Conservation (phyloP, 2,888 invertebrate genomes). For the Drosophila paucipuncta region DNA sequence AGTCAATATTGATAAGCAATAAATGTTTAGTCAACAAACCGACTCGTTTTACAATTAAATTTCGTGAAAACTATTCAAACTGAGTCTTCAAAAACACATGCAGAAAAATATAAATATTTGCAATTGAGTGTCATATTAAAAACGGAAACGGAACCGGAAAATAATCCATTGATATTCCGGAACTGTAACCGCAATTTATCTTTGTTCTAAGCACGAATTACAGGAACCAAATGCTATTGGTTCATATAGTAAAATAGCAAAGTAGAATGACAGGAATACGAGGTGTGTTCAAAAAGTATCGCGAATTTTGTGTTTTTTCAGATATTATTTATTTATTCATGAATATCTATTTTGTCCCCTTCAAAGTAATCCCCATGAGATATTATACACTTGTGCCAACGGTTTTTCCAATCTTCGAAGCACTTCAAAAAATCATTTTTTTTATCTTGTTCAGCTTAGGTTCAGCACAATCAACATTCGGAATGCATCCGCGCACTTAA, state of each 20-base stretch:
- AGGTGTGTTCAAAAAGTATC: no score
- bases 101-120: background rate
- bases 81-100: rapidly evolving
- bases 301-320: no score
- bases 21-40: background rate
- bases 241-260: background rate
- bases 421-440: no score
- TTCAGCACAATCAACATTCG: no score
- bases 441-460: no score
- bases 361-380: no score
- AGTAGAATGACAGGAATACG: background rate
- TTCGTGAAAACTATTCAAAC: background rate
- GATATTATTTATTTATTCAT: no score
- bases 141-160: background rate
- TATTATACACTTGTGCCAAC: no score
- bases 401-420: no score
- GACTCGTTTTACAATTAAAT: background rate
- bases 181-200: background rate
- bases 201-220: background rate
- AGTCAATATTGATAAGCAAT: background rate
- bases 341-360: no score
- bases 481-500: no score
- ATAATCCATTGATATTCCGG: background rate
- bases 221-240: rapidly evolving
- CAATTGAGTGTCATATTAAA: background rate